These are phyloP conservation scores for Prochilodus magdalenae DNA, from an alignment of 2,113 vertebrate species.

Conservation along the genomic window DNA sequence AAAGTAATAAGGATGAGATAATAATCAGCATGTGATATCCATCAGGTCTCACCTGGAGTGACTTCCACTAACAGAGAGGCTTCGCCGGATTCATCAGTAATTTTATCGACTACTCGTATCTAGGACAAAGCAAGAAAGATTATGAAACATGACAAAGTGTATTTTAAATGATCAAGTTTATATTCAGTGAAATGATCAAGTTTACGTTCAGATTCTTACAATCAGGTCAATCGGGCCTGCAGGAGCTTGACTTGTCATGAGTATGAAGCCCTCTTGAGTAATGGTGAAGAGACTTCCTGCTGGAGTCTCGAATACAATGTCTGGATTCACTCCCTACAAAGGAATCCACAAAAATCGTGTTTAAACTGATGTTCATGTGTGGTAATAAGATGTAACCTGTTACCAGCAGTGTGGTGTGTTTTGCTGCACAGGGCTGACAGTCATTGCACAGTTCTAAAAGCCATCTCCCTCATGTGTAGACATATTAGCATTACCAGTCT, in stretches of 20 bases:
- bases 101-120: conserved; percentile 67
- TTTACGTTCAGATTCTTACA: conserved; percentile 57
- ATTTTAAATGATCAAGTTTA: neutral
- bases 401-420: too few relatives aligned
- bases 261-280: conserved; percentile 72
- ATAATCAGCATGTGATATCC: neutral
- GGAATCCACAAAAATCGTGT: neutral
- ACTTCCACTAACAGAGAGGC: conserved; percentile 63
- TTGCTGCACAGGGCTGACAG: too few relatives aligned
- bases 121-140: conserved; percentile 33
- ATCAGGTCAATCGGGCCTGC: conserved; percentile 39
- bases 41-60: conserved; percentile 62
- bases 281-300: conserved; percentile 69
- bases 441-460: too few relatives aligned
- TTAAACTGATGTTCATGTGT: neutral
- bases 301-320: conserved; percentile 73
- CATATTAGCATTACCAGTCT: too few relatives aligned
- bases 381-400: too few relatives aligned
- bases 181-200: neutral
- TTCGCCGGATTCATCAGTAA: conserved; percentile 53
- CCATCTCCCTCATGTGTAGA: too few relatives aligned
- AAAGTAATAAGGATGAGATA: neutral
- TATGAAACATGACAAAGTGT: neutral
- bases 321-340: conserved; percentile 80
- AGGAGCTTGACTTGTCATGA: conserved; percentile 63